These are phyloP conservation scores for Xestia sexstrigata DNA, from an alignment of 2,888 invertebrate species.

Conservation along the genomic window DNA sequence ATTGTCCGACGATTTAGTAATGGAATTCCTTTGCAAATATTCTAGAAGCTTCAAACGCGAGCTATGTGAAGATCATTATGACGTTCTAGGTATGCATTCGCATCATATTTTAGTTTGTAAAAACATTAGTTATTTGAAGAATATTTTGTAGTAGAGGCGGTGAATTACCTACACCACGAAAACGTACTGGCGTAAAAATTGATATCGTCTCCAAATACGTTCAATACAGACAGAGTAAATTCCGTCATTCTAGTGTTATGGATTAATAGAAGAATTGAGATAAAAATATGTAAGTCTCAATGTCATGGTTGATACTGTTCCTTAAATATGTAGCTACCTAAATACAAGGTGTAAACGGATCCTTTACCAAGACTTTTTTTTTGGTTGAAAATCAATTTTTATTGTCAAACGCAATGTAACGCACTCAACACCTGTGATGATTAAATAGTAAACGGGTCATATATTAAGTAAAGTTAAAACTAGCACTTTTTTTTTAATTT, in stretches of 20 bases:
- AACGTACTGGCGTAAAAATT: neutral
- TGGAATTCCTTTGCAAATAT: slow-evolving; percentile 70
- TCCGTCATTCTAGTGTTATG: neutral
- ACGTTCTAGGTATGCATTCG: slow-evolving; percentile 15
- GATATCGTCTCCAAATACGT: neutral
- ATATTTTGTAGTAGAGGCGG: neutral
- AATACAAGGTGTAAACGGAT: too few species aligned
- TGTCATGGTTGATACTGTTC: too few species aligned
- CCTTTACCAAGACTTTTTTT: too few species aligned
- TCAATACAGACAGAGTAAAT: neutral
- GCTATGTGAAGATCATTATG: slow-evolving; percentile 46
- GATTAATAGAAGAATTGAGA: neutral
- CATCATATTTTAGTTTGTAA: neutral
- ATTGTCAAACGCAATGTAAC: too few species aligned
- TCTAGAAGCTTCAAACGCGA: slow-evolving; percentile 52
- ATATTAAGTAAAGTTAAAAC: too few species aligned
- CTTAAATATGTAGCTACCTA: too few species aligned
- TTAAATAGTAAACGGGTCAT: too few species aligned
- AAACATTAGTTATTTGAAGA: too few species aligned
- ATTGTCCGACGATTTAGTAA: slow-evolving; percentile 59
- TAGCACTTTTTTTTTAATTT: too few species aligned
- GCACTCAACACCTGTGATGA: too few species aligned
- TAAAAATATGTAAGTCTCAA: too few species aligned
- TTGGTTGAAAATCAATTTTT: too few species aligned
- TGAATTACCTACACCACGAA: neutral